Conservation (phyloP, 2,113 vertebrate species). For the Rutilus rutilus region DNA sequence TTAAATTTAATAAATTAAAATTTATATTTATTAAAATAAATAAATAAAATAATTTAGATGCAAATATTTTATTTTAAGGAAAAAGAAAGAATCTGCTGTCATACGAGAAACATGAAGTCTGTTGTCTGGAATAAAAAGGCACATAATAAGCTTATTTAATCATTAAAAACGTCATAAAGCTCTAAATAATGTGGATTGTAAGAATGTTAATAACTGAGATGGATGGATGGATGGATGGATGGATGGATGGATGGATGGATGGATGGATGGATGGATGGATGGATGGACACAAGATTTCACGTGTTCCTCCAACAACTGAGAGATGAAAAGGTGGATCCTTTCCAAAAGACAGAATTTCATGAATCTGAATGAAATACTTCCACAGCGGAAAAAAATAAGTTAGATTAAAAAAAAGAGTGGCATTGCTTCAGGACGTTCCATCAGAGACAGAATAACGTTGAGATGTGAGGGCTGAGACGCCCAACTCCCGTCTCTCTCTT, state of each 20-base stretch:
- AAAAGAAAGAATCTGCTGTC: neutral
- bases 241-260: no score
- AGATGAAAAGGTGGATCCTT: neutral
- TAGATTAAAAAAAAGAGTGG: neutral
- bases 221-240: neutral
- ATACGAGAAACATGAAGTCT: neutral
- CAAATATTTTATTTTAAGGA: no score
- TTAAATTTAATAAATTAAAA: neutral
- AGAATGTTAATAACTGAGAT: neutral
- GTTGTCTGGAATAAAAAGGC: neutral
- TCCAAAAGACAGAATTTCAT: neutral
- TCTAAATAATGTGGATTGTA: neutral
- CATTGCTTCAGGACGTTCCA: neutral
- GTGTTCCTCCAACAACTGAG: neutral
- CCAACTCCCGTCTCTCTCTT: neutral
- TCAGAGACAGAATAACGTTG: no score
- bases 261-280: neutral
- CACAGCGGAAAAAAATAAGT: neutral
- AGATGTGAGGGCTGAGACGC: neutral
- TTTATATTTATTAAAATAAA: neutral
- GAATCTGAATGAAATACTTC: neutral
- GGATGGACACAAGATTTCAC: neutral
- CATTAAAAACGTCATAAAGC: neutral
- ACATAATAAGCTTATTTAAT: neutral
- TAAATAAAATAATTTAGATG: neutral